phyloP scores from a whole-genome alignment of 1,140 invertebrate genomes.

The Plutomurus gul region DNA sequence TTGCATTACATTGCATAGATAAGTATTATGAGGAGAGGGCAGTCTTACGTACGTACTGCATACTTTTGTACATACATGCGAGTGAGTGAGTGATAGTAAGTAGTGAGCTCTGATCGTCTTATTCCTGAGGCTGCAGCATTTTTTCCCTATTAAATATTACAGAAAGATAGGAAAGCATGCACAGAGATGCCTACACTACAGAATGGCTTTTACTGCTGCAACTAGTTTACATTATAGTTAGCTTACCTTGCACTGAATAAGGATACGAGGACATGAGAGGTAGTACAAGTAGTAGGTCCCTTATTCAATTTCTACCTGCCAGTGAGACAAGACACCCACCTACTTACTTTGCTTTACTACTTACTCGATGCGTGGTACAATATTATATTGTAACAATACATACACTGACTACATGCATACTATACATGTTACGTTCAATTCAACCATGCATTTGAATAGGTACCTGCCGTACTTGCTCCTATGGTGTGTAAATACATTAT shows the following conservation, averaged over 20 bases:
- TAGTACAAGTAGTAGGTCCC: neutral
- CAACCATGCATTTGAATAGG: too few relatives aligned
- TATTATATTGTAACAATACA: neutral
- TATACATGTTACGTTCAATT: neutral
- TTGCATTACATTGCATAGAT: neutral
- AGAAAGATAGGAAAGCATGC: neutral
- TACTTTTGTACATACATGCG: too few relatives aligned
- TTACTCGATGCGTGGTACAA: neutral
- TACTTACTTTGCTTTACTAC: neutral
- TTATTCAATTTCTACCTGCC: slow-evolving; percentile 7
- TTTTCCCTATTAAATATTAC: neutral
- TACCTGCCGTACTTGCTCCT: too few relatives aligned
- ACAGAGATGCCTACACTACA: neutral
- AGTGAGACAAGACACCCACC: slow-evolving; percentile 7
- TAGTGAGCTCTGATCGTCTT: too few relatives aligned
- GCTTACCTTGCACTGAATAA: slow-evolving; percentile 25
- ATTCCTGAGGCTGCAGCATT: slow-evolving; percentile 23
- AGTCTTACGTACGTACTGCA: neutral
- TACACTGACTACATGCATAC: too few relatives aligned
- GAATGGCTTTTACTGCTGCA: neutral
- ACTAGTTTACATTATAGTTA: neutral
- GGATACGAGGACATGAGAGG: slow-evolving; percentile 6
- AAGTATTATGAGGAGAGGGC: neutral
- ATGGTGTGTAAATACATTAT: too few relatives aligned
- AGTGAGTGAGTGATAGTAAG: too few relatives aligned